Evolutionary conservation across 2,888 invertebrate species (phyloP), one percentile per base, ranked within the genome.

Genomic region (Scaptodrosophila latifasciaeformis): DNA sequence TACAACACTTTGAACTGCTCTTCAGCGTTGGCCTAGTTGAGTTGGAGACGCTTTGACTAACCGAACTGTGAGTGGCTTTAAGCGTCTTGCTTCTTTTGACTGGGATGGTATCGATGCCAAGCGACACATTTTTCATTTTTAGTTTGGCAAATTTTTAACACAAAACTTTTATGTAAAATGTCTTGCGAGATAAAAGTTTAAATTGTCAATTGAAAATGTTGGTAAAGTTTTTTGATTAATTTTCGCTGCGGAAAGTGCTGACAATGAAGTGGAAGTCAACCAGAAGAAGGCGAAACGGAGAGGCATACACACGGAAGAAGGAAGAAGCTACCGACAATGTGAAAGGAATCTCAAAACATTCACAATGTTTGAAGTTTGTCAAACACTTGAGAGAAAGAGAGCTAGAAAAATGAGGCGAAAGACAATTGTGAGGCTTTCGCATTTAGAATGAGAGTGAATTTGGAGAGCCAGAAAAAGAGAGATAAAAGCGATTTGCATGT

Each of bases 141-240:
- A 80, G 75, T 80, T 80, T 53, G 58, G 59, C 60, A 61, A 65
- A 64, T 67, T 67, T 77, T 67, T 61, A 78, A 75, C 79, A 66
- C 71, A 78, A 76, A 71, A 76, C 71, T 79, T 81, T 76, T 79
- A 80, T 78, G 74, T 66, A 81, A 82, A 81, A 75, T 69, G 77
- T 80, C 77, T 72, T 80, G 59, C 74, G 63, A 78, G 82, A 82
- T 71, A 79, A 78, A 82, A 82, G 82, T 84, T 82, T 82, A 82
- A 82, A 82, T 82, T 82, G 84, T 82, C 84, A 84, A 82, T 84
- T 82, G 82, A 84, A 82, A 82, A 84, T 82, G 83, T 83, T 84
- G 78, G 74, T 49, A 84, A 82, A 83, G 70, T 83, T 82, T 83
- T 82, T 84, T 82, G 82, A 84, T 82, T 82, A 82, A 82, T 82